Evolutionary conservation across 1,140 invertebrate genomes (phyloP).

Genomic region (Papilio dardanus): DNA sequence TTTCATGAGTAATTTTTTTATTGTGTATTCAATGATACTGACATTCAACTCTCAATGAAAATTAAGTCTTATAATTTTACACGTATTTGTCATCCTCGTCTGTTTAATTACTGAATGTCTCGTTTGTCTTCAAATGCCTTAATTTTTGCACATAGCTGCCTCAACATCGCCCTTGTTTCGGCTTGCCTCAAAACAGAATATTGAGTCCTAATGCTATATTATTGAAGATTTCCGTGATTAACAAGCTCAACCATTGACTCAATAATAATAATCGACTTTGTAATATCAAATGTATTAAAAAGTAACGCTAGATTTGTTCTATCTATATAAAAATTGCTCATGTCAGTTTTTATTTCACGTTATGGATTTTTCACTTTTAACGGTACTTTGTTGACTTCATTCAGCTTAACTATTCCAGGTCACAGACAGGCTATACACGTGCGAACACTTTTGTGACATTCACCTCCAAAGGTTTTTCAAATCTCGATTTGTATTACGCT

Average conservation of each 20-base stretch:
- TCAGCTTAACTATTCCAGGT: constrained; percentile 33
- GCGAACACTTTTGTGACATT: constrained; percentile 34
- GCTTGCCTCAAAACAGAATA: no score
- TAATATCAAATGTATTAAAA: no score
- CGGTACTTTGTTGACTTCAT: constrained; percentile 20
- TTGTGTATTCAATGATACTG: not conserved
- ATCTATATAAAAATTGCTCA: not conserved
- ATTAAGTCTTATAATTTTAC: not conserved
- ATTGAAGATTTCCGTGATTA: no score
- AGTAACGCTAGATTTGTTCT: no score
- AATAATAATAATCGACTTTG: no score
- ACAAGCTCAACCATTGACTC: no score
- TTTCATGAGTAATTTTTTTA: constrained; percentile 40
- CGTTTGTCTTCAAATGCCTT: no score
- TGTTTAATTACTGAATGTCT: no score
- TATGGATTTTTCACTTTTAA: constrained; percentile 18
- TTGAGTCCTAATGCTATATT: no score
- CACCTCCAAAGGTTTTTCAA: constrained; percentile 29
- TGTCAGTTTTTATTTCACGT: constrained; percentile 7
- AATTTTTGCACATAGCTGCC: no score
- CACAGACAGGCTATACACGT: constrained; percentile 23
- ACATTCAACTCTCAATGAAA: not conserved
- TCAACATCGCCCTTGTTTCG: no score
- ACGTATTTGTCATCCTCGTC: not conserved
- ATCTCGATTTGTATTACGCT: constrained; percentile 18